Evolutionary conservation across 2,113 vertebrate genomes (phyloP).

Genomic region (Microcebus tavaratra): DNA sequence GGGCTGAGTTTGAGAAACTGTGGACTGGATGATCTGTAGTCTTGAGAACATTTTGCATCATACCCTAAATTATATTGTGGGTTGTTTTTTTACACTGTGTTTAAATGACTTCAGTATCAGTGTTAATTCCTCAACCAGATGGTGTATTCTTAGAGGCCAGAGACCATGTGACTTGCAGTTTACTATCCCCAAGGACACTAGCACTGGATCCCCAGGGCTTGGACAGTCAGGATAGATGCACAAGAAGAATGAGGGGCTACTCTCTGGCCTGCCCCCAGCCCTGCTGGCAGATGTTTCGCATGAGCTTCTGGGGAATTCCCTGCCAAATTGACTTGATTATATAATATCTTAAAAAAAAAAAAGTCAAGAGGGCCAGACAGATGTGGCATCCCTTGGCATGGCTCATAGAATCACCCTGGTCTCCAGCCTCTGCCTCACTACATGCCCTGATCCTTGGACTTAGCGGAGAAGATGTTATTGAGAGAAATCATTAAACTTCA

Average conservation of each 20-base stretch:
- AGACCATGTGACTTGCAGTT: neutral
- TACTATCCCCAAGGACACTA: neutral
- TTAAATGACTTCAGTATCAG: neutral
- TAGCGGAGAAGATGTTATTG: neutral
- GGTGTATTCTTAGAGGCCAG: neutral
- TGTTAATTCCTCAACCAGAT: slow-evolving; percentile 13
- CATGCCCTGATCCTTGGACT: neutral
- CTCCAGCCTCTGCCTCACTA: neutral
- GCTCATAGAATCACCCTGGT: neutral
- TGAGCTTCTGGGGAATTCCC: neutral
- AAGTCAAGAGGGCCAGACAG: neutral
- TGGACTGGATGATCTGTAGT: neutral
- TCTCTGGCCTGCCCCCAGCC: neutral
- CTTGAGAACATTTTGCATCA: neutral
- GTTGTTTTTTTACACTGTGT: neutral
- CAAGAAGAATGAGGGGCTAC: neutral
- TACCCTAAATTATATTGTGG: neutral
- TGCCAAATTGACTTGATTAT: neutral
- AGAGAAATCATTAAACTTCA: neutral
- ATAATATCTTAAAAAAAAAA: neutral
- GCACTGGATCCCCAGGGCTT: neutral
- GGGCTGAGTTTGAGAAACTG: neutral
- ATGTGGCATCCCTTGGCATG: neutral
- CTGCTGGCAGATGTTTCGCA: neutral
- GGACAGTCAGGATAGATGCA: neutral